Conservation (phyloP, 2,888 invertebrate species). For the Diachrysia chrysitis region DNA sequence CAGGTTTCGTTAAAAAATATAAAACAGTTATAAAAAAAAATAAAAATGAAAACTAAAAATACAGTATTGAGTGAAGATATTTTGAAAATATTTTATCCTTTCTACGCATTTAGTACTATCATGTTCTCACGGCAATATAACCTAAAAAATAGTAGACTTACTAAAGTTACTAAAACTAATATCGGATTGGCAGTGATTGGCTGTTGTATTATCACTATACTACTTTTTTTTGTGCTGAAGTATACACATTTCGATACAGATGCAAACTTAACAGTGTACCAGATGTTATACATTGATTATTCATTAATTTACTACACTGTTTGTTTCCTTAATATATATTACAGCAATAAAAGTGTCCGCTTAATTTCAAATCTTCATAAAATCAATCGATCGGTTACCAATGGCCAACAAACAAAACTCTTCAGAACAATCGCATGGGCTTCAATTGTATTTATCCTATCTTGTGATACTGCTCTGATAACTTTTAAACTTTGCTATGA, state of each 20-base stretch:
- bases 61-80: not conserved
- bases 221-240: not conserved
- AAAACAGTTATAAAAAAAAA: too few relatives aligned
- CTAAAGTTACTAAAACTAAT: not conserved
- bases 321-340: not conserved
- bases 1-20: too few relatives aligned
- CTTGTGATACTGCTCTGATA: not conserved
- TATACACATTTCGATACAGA: not conserved
- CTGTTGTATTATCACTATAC: not conserved
- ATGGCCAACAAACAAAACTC: not conserved
- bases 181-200: not conserved
- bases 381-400: not conserved
- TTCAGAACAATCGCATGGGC: not conserved
- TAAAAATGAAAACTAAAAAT: not conserved
- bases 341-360: not conserved
- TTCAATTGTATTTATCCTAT: not conserved
- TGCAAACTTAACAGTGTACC: not conserved
- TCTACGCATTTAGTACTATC: not conserved
- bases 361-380: not conserved
- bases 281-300: not conserved
- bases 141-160: not conserved
- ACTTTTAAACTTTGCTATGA: not conserved
- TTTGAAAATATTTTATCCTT: not conserved
- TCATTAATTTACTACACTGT: not conserved
- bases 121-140: not conserved